Conservation (phyloP, 2,888 invertebrate species). For the Leptothorax acervorum region DNA sequence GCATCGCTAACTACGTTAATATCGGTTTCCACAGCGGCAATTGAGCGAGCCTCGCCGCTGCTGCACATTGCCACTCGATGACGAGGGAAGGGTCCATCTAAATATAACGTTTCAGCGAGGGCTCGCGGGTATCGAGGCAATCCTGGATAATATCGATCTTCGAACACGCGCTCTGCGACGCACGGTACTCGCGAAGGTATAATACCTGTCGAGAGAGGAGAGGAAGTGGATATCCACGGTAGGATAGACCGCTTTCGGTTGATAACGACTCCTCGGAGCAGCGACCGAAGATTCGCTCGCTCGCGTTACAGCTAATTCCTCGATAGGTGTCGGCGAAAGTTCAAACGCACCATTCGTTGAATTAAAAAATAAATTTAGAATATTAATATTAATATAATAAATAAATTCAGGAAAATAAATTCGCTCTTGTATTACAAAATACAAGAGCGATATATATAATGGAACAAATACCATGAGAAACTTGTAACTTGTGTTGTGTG, state of each 20-base stretch:
- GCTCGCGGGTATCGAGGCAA: constrained; percentile 66
- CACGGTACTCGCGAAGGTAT: constrained; percentile 6
- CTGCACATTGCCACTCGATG: constrained; percentile 67
- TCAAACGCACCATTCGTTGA: background rate
- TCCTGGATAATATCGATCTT: constrained; percentile 78
- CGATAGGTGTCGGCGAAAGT: background rate
- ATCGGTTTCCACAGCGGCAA: constrained; percentile 68
- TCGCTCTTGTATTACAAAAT: background rate
- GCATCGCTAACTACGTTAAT: constrained; percentile 67
- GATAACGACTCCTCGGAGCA: background rate
- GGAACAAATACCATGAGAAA: background rate
- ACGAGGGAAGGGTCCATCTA: constrained; percentile 75
- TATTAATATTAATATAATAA: no score
- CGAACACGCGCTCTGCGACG: background rate
- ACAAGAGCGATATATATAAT: no score
- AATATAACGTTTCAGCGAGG: constrained; percentile 75
- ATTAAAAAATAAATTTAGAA: background rate
- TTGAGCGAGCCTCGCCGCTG: constrained; percentile 60
- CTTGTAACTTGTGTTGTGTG: background rate
- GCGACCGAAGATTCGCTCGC: background rate
- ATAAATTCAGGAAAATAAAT: no score
- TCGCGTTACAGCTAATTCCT: background rate
- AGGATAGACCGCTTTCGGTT: constrained; percentile 19
- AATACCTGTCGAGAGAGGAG: constrained; percentile 16
- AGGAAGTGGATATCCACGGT: constrained; percentile 15